A percentile compares a stretch with the other conserved stretches of the same genome.
Evolutionary conservation across 2,113 vertebrate species (phyloP).

Genomic region (Geococcyx californianus): DNA sequence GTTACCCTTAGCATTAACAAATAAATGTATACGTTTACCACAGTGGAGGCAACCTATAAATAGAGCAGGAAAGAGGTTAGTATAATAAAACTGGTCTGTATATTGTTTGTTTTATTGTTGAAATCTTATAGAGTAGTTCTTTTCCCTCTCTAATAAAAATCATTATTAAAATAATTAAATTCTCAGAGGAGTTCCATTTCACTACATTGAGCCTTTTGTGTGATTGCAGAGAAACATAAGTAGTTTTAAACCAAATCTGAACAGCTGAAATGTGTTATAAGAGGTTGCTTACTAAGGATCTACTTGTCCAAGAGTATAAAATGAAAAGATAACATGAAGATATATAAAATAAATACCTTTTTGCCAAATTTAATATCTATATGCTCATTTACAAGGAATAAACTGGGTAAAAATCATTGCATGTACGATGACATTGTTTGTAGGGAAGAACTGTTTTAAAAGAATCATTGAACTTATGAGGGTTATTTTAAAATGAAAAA

Average conservation of each 20-base stretch:
- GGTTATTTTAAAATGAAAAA: neutral
- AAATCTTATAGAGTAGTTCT: neutral
- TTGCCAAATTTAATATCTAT: slow-evolving; percentile 21
- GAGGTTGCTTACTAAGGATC: neutral
- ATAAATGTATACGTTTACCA: neutral
- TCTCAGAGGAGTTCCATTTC: neutral
- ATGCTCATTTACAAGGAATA: neutral
- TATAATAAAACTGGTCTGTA: neutral
- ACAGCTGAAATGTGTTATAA: neutral
- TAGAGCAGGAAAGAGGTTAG: neutral
- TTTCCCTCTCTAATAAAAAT: neutral
- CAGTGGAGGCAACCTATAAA: neutral
- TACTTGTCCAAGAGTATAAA: slow-evolving; percentile 23
- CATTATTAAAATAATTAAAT: neutral
- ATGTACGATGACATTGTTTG: neutral
- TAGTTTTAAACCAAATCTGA: neutral
- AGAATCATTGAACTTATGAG: neutral
- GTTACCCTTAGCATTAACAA: neutral
- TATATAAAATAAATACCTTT: slow-evolving; percentile 8
- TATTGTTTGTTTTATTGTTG: neutral
- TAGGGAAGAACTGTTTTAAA: neutral
- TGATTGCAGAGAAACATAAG: neutral
- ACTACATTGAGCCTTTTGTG: neutral
- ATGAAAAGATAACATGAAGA: neutral
- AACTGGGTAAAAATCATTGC: neutral